These are phyloP conservation scores for Furnarius figulus DNA, from an alignment of 2,113 vertebrate genomes.

Conservation along the genomic window DNA sequence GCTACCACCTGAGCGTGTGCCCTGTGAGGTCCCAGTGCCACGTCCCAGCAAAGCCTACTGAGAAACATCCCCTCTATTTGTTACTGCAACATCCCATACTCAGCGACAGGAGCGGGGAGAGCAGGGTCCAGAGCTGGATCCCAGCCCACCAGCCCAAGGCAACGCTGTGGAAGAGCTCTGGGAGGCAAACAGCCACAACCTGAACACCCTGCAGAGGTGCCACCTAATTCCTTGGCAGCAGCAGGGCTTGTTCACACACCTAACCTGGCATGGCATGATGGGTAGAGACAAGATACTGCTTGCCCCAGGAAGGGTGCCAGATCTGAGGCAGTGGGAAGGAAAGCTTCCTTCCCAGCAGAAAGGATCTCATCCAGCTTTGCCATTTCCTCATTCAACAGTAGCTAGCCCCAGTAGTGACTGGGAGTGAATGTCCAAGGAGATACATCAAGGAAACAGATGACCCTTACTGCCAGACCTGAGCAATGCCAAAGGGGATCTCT, in stretches of 20 bases:
- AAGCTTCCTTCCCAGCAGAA: background rate
- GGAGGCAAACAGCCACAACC: background rate
- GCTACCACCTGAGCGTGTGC: accelerated
- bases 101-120: background rate
- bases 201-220: accelerated
- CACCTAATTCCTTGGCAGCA: background rate
- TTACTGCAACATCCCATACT: background rate
- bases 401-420: background rate
- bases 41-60: background rate
- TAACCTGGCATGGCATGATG: background rate
- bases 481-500: background rate
- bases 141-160: accelerated
- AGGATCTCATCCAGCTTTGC: background rate
- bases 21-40: background rate
- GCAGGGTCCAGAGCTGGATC: background rate
- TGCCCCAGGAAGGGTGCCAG: background rate
- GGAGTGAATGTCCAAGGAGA: background rate
- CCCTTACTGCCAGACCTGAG: background rate
- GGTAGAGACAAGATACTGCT: constrained; percentile 8
- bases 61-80: background rate
- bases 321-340: background rate
- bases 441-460: background rate
- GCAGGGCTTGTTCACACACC: background rate
- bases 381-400: background rate
- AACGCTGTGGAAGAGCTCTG: background rate